Evolutionary conservation across 2,113 vertebrate genomes (phyloP).

Genomic region (Anolis carolinensis): DNA sequence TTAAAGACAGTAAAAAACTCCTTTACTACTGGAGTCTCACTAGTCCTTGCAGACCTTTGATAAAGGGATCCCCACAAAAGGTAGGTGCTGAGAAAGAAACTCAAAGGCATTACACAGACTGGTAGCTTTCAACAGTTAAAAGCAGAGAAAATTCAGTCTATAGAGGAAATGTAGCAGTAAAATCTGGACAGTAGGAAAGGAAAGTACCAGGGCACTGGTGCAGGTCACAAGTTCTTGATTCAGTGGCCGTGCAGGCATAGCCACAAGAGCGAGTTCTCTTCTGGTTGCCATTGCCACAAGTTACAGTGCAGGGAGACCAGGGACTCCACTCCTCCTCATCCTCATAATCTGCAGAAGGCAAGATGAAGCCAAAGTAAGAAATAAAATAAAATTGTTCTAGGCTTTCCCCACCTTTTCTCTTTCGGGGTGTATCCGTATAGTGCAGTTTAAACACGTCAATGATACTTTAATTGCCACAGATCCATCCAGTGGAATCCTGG

Average conservation of each 20-base stretch:
- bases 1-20: too few relatives aligned
- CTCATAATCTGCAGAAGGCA: constrained; percentile 76
- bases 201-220: constrained; percentile 83
- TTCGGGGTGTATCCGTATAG: too few relatives aligned
- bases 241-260: constrained; percentile 84
- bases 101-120: background rate
- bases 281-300: constrained; percentile 84
- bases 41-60: background rate
- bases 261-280: constrained; percentile 87
- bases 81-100: background rate
- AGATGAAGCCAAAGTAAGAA: constrained; percentile 18
- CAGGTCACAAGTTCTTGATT: constrained; percentile 83
- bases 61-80: background rate
- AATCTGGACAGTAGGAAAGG: background rate
- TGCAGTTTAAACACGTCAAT: too few relatives aligned
- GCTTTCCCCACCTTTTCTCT: background rate
- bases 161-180: background rate
- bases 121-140: background rate
- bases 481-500: too few relatives aligned
- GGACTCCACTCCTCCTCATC: constrained; percentile 87
- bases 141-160: background rate
- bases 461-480: too few relatives aligned
- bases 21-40: background rate
- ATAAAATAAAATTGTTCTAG: background rate
- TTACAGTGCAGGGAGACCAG: constrained; percentile 89